Base-by-base conservation (phyloP, 2,113 vertebrate species). In the Pogona vitticeps region DNA sequence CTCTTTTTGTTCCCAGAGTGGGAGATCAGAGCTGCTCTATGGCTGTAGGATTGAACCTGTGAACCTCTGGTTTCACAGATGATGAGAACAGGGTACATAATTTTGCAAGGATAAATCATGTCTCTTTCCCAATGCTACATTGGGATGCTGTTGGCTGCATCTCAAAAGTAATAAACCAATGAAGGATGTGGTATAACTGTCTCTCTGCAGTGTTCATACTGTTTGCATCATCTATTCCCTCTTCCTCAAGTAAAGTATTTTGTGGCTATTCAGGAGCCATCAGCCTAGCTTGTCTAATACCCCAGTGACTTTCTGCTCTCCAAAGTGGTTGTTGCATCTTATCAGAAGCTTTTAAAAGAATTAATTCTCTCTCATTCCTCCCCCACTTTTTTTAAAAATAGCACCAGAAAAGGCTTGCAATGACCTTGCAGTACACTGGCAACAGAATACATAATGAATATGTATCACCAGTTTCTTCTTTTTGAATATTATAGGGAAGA, bases 91-190 rank as follows among this genome's bases (percentile, higher is more conserved):
- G 9, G 80, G 85, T 90, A 89, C 67, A 89, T 86, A 88, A 85
- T 92, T 93, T 86, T 80, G 70, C 88, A 83, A 31, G 77, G 13
- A 79, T 89, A 80, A 88, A 91, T 80, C 85, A 85, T 28, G 9
- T 67, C 6, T 67, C 23, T 70, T 90, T 88, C 80, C 61, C 75
- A 80, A 52, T 76, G 86, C 33, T 75, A 20, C 59, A 7, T 38
- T 65, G 23, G 10, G 4, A 28, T 67, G 46, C 5, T 52, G 46
- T 81, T 83, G 83, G 75, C 84, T 89, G 1, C 75, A 77, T 9
- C 21, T 89, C 87, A 87, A 91, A 52, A 81, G 85, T 87, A 92
- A 72, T 91, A 88, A 92, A 95, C 75, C 38, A 81, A 46, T 59
- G 76, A 65, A 86, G 80, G 46, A 77, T 83, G 68, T 71, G 38